These are phyloP conservation scores for Lithophane semibrunnea DNA, from an alignment of 2,888 invertebrate genomes.

Conservation along the genomic window DNA sequence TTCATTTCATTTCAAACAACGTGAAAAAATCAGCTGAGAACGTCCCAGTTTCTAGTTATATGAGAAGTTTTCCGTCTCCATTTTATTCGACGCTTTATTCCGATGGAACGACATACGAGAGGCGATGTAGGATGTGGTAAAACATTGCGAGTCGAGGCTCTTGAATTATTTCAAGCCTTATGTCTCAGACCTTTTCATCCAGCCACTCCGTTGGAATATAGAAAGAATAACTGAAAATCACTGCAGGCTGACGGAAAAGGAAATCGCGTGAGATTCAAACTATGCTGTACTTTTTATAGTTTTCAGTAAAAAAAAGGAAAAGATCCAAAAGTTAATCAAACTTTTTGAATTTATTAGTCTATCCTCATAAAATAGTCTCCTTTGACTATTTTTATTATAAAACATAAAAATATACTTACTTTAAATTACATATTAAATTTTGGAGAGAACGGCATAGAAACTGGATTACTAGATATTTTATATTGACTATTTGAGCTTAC, in stretches of 20 bases:
- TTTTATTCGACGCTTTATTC: slow-evolving; percentile 59
- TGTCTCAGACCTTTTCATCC: slow-evolving; percentile 59
- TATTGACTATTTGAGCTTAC: slow-evolving; percentile 11
- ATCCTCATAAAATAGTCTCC: no score
- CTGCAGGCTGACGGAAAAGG: neutral
- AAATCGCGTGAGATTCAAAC: slow-evolving; percentile 6
- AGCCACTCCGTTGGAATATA: slow-evolving; percentile 32
- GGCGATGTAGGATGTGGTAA: slow-evolving; percentile 51
- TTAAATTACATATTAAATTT: slow-evolving; percentile 38
- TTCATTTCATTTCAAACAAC: no score
- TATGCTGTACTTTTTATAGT: slow-evolving; percentile 8
- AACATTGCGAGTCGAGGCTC: slow-evolving; percentile 58
- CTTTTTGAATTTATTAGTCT: slow-evolving; percentile 44
- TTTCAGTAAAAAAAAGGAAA: slow-evolving; percentile 8
- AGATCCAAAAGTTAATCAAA: slow-evolving; percentile 13
- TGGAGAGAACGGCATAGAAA: slow-evolving; percentile 23
- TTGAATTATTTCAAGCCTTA: slow-evolving; percentile 62
- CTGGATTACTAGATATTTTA: slow-evolving; percentile 37
- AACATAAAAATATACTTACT: slow-evolving; percentile 32
- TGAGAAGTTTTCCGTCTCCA: slow-evolving; percentile 54
- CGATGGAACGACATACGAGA: slow-evolving; percentile 42
- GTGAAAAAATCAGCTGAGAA: slow-evolving; percentile 10
- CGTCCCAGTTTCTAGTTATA: slow-evolving; percentile 54
- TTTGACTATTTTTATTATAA: slow-evolving; percentile 21
- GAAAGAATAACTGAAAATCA: slow-evolving; percentile 60